phyloP scores from a whole-genome alignment of 2,797 vertebrate species.

The Rhadinocentrus ornatus region DNA sequence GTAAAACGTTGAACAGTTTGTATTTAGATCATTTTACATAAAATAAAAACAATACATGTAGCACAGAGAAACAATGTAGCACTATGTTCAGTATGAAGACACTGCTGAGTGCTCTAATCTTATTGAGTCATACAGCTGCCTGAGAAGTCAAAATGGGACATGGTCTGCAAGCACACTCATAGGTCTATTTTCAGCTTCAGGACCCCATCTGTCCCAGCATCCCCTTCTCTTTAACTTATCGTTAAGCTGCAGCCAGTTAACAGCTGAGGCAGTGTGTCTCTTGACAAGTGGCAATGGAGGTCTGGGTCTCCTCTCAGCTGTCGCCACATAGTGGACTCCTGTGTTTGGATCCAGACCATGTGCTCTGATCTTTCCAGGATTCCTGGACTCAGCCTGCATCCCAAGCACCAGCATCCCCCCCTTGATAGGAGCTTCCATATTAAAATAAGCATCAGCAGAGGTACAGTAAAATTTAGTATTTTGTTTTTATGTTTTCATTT shows the following conservation, averaged over 20 bases:
- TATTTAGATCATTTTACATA: background rate
- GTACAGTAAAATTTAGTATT: background rate
- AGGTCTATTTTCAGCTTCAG: conserved; percentile 75
- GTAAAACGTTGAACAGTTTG: background rate
- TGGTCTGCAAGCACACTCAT: conserved; percentile 31
- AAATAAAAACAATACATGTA: background rate
- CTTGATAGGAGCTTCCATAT: background rate
- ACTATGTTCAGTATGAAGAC: conserved; percentile 48
- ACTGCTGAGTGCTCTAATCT: conserved; percentile 62
- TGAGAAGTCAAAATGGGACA: conserved; percentile 65
- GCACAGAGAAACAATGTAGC: conserved; percentile 29
- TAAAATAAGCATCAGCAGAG: conserved; percentile 3
- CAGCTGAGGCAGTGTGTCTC: conserved; percentile 74
- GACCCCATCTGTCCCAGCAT: conserved; percentile 26
- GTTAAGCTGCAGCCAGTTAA: conserved; percentile 67
- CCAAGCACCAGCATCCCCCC: conserved; percentile 28
- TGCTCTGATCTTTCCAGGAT: conserved; percentile 47
- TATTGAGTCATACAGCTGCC: conserved; percentile 51
- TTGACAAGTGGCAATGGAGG: conserved; percentile 69
- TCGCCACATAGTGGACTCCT: conserved; percentile 58
- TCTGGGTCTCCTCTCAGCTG: conserved; percentile 73
- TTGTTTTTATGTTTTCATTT: background rate
- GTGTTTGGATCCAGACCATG: conserved; percentile 56
- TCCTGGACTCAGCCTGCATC: conserved; percentile 38
- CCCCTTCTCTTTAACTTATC: conserved; percentile 30